A percentile compares a stretch with the other conserved stretches of the same genome.
Evolutionary conservation across 2,113 vertebrate genomes (phyloP).

Genomic region (Cebus imitator): DNA sequence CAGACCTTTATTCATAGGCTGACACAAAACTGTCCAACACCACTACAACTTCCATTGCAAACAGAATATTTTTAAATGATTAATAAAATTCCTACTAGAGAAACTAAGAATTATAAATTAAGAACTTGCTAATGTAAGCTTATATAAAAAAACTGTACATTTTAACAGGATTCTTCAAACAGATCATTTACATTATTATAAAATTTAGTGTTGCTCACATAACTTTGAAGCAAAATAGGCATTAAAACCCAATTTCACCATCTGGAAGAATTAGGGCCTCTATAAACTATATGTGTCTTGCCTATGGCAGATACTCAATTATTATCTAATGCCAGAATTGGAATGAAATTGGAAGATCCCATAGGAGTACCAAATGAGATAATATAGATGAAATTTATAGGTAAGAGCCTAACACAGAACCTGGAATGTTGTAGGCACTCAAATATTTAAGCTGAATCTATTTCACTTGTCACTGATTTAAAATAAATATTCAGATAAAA

Average conservation of each 20-base stretch:
- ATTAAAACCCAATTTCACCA: neutral
- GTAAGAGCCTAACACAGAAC: neutral
- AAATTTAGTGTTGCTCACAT: neutral
- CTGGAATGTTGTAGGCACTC: neutral
- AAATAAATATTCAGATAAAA: conserved; percentile 36
- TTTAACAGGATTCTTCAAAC: conserved; percentile 23
- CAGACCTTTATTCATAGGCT: neutral
- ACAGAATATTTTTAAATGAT: conserved; percentile 12
- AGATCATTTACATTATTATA: neutral
- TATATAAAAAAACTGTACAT: neutral
- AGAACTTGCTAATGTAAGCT: neutral
- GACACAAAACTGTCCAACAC: neutral
- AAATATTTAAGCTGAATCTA: neutral
- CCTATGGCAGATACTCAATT: neutral
- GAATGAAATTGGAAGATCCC: neutral
- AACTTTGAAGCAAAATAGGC: neutral
- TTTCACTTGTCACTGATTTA: neutral
- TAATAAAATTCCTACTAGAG: neutral
- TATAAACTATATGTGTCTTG: neutral
- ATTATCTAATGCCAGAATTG: neutral
- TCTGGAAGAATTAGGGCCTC: neutral
- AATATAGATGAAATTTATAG: neutral
- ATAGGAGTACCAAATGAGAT: neutral
- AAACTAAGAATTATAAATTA: neutral
- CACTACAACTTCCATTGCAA: neutral